Evolutionary conservation across 2,797 vertebrate genomes (phyloP).

Genomic region (Thunnus albacares): DNA sequence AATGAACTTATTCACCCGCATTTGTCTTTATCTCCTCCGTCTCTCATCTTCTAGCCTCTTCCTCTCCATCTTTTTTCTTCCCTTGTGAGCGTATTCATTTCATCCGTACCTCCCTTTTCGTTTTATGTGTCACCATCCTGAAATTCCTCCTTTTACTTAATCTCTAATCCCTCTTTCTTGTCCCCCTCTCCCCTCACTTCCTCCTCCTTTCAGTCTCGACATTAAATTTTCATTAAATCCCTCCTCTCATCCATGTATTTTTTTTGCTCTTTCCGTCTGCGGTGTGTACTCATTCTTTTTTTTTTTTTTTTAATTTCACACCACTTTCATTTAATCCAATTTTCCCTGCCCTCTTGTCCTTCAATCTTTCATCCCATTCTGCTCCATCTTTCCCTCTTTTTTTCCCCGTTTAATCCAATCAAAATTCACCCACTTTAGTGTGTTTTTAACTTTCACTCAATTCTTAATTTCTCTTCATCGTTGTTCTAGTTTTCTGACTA

Average conservation of each 20-base stretch:
- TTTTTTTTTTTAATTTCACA: conserved; percentile 59
- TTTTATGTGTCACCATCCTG: conserved; percentile 41
- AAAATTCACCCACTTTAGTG: not conserved
- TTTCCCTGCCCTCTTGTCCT: conserved; percentile 41
- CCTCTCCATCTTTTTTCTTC: not conserved
- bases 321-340: conserved; percentile 69
- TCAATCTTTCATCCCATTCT: conserved; percentile 55
- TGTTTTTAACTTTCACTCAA: not conserved
- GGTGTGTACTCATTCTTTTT: not conserved
- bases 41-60: not conserved
- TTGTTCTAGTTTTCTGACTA: not conserved
- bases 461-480: not conserved
- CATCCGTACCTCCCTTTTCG: conserved; percentile 10
- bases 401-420: conserved; percentile 27
- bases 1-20: too few species aligned
- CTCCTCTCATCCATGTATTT: conserved; percentile 51
- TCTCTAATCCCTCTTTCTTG: conserved; percentile 51
- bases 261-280: conserved; percentile 9
- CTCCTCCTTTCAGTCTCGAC: conserved; percentile 29
- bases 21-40: not conserved
- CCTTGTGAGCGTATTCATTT: not conserved
- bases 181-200: conserved; percentile 31
- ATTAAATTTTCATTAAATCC: conserved; percentile 57
- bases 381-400: conserved; percentile 2
- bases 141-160: conserved; percentile 52